These are phyloP conservation scores for Drosophila eugracilis DNA, from an alignment of 1,140 invertebrate species.

Conservation along the genomic window DNA sequence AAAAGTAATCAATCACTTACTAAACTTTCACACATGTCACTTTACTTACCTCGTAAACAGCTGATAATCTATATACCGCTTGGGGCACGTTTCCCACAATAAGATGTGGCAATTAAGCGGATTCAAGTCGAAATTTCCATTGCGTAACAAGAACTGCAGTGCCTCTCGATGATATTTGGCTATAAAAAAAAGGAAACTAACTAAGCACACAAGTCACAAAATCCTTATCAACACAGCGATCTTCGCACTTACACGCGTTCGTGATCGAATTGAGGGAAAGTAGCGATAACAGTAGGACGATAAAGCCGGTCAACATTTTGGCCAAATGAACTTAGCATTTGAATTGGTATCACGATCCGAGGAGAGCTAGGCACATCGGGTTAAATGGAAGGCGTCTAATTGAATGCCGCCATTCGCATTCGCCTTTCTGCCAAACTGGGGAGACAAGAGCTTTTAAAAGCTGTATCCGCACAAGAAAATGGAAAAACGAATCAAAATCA, in stretches of 20 bases:
- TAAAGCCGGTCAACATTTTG: constrained; percentile 30
- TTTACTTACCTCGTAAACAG: constrained; percentile 69
- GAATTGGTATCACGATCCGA: constrained; percentile 36
- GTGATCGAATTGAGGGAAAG: constrained; percentile 58
- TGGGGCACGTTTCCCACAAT: constrained; percentile 60
- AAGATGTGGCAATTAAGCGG: constrained; percentile 71
- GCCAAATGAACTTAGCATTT: constrained; percentile 24
- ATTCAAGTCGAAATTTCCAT: constrained; percentile 74
- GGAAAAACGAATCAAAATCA: constrained; percentile 47
- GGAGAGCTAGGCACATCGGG: constrained; percentile 12
- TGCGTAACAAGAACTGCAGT: constrained; percentile 66
- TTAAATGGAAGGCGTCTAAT: constrained; percentile 63
- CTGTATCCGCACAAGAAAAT: constrained; percentile 46
- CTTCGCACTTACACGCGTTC: constrained; percentile 54
- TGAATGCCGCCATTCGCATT: constrained; percentile 58
- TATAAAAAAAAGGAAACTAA: constrained; percentile 30
- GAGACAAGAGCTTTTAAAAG: constrained; percentile 38
- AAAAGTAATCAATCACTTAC: background rate
- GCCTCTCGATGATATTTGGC: constrained; percentile 51
- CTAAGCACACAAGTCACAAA: constrained; percentile 28
- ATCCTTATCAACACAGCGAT: constrained; percentile 16
- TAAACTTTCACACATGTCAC: background rate
- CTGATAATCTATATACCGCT: constrained; percentile 58
- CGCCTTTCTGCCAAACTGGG: constrained; percentile 38
- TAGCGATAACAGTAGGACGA: constrained; percentile 34